A percentile compares a stretch with the other conserved stretches of the same genome.
Conservation (phyloP, 2,888 invertebrate genomes). For the Mythimna albipuncta region DNA sequence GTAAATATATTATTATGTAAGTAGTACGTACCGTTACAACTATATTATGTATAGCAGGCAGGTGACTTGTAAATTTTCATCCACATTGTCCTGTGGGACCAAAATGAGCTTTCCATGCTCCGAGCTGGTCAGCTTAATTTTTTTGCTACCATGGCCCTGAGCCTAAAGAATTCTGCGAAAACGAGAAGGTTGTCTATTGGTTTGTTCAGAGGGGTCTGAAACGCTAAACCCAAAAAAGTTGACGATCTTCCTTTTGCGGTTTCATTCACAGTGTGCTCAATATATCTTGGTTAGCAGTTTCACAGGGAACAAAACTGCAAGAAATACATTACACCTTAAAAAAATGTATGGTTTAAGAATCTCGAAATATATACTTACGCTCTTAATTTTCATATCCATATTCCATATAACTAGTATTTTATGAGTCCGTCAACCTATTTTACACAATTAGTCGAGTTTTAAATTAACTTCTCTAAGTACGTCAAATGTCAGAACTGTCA, state of each 20-base stretch:
- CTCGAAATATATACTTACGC: neutral
- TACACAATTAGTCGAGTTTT: neutral
- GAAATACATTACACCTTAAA: neutral
- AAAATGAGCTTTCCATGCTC: too few relatives aligned
- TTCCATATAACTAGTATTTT: neutral
- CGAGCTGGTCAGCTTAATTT: too few relatives aligned
- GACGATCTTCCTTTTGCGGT: neutral
- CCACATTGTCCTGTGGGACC: too few relatives aligned
- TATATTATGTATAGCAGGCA: too few relatives aligned
- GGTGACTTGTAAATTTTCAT: too few relatives aligned
- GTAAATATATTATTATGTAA: neutral
- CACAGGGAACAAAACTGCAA: neutral
- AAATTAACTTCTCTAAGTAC: neutral
- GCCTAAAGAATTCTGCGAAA: too few relatives aligned
- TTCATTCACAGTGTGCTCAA: neutral
- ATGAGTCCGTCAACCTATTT: neutral
- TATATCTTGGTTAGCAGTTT: neutral
- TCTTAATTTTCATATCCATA: neutral
- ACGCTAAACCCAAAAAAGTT: neutral
- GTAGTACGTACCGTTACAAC: neutral
- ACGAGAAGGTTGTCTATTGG: too few relatives aligned
- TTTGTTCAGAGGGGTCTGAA: too few relatives aligned
- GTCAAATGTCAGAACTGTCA: conserved; percentile 1
- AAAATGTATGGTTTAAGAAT: neutral
- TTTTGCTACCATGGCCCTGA: too few relatives aligned